Base-by-base conservation (phyloP, 2,797 vertebrate species). In the Morelia viridis region DNA sequence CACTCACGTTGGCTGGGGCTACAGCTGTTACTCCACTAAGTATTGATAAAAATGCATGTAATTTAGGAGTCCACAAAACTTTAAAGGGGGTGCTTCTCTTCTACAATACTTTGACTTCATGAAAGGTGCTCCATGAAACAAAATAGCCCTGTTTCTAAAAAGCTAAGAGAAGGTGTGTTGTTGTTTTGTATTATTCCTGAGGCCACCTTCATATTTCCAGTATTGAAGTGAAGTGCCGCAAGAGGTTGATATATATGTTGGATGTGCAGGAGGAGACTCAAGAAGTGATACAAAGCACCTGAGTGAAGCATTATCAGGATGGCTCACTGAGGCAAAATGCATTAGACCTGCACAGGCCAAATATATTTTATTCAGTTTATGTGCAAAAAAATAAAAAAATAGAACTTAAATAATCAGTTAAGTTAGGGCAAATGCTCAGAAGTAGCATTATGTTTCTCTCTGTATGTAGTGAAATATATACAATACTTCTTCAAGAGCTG, bases 381-480 rank as follows among this genome's bases (percentile, higher is more conserved):
- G 11, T 46, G 17, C 19, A 24, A 46, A 80, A 46, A 22, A 22
- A 80, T 4, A 4, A 61, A 53, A 17, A 57, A 89, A 93, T 4
- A 0, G 90, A 1, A 7, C 26, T 53, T 88, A 60, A 93, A 41
- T 85, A 93, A 53, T 91, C 60, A 88, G 62, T 31, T 88, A 92
- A 61, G n/a, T 1, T 8, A 10, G n/a, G 93, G 28, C 84, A 86
- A 85, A 60, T 86, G 22, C 4, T 35, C 19, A 35, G 7, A 12
- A 94, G 93, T 95, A 64, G 50, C 26, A 88, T 64, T 88, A 64
- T 46, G 6, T 46, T 46, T 64, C 22, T 28, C 13, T 53, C 41
- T 26, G 3, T 3, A 19, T n/a, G 28, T 31, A 31, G 19, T 24
- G 35, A 80, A 80, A 80, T 80, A 80, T 46, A 11, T 22, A 24